Conservation (phyloP, 2,797 vertebrate species). For the Melopsittacus undulatus region DNA sequence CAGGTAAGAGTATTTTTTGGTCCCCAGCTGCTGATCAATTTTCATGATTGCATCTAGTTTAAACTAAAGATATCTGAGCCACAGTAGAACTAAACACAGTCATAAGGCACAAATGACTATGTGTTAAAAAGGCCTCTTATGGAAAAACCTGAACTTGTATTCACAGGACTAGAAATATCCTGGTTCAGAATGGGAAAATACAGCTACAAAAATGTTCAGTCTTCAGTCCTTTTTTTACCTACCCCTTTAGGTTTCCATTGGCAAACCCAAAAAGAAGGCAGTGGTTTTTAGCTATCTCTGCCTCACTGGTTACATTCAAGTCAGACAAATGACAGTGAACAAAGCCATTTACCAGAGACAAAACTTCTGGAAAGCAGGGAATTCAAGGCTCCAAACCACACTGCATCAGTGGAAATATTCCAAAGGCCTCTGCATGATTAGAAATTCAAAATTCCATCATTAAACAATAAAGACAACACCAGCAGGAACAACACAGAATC, state of each 20-base stretch:
- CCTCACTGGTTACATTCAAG: neutral
- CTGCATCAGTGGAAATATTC: neutral
- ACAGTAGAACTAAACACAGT: constrained; percentile 33
- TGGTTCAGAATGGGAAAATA: constrained; percentile 23
- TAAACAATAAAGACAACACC: constrained; percentile 8
- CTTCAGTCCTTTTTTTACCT: neutral
- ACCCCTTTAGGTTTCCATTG: neutral
- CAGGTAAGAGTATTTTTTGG: constrained; percentile 23
- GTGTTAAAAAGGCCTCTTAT: constrained; percentile 33
- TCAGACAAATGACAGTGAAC: neutral
- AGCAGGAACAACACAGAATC: constrained; percentile 9
- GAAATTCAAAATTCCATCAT: neutral
- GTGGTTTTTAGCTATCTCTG: neutral
- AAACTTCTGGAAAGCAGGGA: neutral
- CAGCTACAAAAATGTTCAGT: neutral
- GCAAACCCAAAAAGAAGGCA: neutral
- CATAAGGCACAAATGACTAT: constrained; percentile 52
- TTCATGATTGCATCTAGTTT: neutral
- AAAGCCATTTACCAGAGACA: neutral
- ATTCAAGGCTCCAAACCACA: neutral
- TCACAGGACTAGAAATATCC: neutral
- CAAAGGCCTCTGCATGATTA: neutral
- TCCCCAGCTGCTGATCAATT: constrained; percentile 30
- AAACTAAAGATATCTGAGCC: neutral
- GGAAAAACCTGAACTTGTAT: neutral